These are phyloP conservation scores for Abrostola tripartita DNA, from an alignment of 2,888 invertebrate species.

Conservation along the genomic window DNA sequence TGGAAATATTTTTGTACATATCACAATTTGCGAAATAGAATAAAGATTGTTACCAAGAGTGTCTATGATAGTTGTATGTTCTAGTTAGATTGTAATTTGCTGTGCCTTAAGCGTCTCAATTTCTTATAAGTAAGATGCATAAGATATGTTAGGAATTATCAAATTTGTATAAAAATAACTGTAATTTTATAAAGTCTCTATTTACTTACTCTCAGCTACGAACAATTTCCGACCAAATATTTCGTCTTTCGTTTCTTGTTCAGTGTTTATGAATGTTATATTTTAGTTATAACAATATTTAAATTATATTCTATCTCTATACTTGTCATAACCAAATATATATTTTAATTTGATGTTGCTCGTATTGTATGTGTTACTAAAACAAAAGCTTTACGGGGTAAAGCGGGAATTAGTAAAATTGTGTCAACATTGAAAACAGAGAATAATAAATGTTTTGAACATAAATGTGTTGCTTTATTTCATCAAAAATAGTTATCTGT, in stretches of 20 bases:
- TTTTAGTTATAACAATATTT: constrained; percentile 47
- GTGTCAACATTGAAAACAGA: constrained; percentile 71
- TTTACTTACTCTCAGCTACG: constrained; percentile 68
- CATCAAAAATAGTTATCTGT: not conserved
- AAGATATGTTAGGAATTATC: constrained; percentile 74
- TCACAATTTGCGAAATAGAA: constrained; percentile 83
- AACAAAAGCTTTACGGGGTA: constrained; percentile 65
- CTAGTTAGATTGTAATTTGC: constrained; percentile 84
- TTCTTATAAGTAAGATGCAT: constrained; percentile 81
- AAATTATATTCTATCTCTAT: constrained; percentile 39
- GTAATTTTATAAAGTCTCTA: constrained; percentile 81
- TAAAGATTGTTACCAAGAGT: constrained; percentile 83
- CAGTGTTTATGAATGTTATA: constrained; percentile 46
- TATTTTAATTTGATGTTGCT: constrained; percentile 64
- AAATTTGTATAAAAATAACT: constrained; percentile 76
- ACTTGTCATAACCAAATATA: constrained; percentile 53
- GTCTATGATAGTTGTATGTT: constrained; percentile 77
- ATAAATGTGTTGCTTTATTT: constrained; percentile 45
- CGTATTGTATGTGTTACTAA: constrained; percentile 60
- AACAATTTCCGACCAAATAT: constrained; percentile 68
- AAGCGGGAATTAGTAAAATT: constrained; percentile 71
- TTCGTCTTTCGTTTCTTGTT: constrained; percentile 56
- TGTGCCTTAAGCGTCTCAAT: constrained; percentile 88
- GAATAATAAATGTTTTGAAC: constrained; percentile 84
- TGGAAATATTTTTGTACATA: constrained; percentile 88